Conservation (phyloP, 35 echinoderm and acorn worm species). For the Hemicentrotus pulcherrimus region DNA sequence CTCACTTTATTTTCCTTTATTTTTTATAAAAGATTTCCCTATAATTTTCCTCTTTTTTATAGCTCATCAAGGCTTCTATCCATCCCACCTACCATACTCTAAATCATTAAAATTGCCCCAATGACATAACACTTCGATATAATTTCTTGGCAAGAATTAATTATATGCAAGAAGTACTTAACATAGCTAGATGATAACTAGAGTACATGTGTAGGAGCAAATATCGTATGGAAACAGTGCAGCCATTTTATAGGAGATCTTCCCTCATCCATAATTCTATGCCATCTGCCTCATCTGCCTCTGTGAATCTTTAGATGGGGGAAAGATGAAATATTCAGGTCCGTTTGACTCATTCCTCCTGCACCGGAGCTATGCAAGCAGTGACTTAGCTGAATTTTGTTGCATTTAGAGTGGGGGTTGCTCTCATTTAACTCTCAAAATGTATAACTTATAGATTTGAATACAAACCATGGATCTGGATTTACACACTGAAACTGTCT, state of each 20-base stretch:
- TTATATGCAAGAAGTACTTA: background rate
- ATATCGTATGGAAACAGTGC: background rate
- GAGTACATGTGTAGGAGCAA: background rate
- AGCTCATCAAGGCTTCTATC: too few species aligned
- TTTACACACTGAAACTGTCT: too few species aligned
- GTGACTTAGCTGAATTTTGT: too few species aligned
- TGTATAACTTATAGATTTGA: too few species aligned
- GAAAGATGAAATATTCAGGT: constrained; percentile 35
- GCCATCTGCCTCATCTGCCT: constrained; percentile 51
- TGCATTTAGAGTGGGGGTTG: too few species aligned
- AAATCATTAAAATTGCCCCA: background rate
- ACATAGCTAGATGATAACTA: background rate
- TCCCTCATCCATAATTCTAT: constrained; percentile 23
- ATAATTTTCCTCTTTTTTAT: too few species aligned
- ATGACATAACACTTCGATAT: background rate
- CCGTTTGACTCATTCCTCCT: background rate
- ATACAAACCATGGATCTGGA: too few species aligned
- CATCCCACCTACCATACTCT: too few species aligned
- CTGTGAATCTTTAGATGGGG: background rate
- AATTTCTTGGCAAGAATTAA: background rate
- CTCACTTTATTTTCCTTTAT: too few species aligned
- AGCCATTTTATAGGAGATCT: background rate
- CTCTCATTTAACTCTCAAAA: too few species aligned
- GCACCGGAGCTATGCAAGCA: too few species aligned
- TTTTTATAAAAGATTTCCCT: too few species aligned